phyloP scores from a whole-genome alignment of 2,888 invertebrate species.

The Epicampocera succincta region DNA sequence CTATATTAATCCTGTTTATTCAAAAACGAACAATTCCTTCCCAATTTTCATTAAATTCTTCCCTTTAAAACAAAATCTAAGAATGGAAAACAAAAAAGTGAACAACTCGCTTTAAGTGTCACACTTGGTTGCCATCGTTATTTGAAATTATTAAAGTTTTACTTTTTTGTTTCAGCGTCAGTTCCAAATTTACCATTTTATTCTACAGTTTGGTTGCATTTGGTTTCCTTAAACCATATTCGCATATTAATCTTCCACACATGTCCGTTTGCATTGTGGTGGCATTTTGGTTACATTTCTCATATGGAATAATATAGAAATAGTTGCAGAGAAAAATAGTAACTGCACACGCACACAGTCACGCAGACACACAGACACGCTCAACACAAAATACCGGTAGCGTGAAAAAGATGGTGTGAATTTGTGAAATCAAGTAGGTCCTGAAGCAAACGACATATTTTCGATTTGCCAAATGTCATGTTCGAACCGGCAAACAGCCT shows the following conservation, averaged over 20 bases:
- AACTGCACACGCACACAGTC: neutral
- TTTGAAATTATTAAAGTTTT: conserved; percentile 49
- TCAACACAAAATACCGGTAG: neutral
- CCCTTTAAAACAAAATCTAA: too few species aligned
- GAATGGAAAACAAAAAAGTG: neutral
- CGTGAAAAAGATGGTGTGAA: conserved; percentile 1
- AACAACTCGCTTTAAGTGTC: neutral
- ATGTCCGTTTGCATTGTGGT: conserved; percentile 68
- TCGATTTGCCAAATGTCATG: too few species aligned
- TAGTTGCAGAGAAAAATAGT: neutral
- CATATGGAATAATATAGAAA: conserved; percentile 31
- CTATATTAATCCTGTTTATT: too few species aligned
- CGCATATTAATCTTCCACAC: conserved; percentile 66
- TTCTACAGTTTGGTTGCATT: conserved; percentile 25
- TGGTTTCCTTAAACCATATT: conserved; percentile 33
- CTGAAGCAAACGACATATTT: neutral
- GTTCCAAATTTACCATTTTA: conserved; percentile 13
- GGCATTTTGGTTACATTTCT: conserved; percentile 60
- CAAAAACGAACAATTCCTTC: too few species aligned
- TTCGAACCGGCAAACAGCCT: too few species aligned
- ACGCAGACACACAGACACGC: neutral
- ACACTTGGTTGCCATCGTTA: conserved; percentile 14
- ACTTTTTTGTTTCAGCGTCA: conserved; percentile 16
- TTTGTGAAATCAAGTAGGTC: conserved; percentile 1
- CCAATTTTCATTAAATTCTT: too few species aligned